These are phyloP conservation scores for Plecotus auritus DNA, from an alignment of 2,113 vertebrate species.

Conservation along the genomic window DNA sequence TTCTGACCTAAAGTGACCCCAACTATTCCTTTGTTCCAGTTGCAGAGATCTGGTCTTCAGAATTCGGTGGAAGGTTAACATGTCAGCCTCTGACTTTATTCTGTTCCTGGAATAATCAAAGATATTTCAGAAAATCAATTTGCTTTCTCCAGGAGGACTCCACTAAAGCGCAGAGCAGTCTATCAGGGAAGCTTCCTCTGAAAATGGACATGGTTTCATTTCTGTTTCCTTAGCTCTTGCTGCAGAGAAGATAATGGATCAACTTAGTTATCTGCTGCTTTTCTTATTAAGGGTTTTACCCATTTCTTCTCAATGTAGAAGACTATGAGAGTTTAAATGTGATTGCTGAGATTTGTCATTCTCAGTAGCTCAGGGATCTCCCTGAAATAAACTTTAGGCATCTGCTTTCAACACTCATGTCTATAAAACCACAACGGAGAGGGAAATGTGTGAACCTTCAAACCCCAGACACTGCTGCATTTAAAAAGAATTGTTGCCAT, in stretches of 20 bases:
- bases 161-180: background rate
- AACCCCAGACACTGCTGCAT: background rate
- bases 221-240: conserved; percentile 26
- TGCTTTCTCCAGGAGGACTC: background rate
- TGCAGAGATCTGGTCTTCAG: background rate
- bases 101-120: conserved; percentile 24
- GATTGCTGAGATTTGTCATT: conserved; percentile 52
- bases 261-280: conserved; percentile 33
- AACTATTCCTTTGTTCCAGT: conserved; percentile 27
- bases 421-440: conserved; percentile 33
- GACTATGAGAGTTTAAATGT: background rate
- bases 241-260: conserved; percentile 33
- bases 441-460: conserved; percentile 39
- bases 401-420: conserved; percentile 42
- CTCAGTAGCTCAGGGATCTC: conserved; percentile 33
- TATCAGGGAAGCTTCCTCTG: background rate
- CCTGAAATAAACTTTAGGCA: conserved; percentile 41
- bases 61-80: conserved; percentile 21
- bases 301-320: conserved; percentile 35
- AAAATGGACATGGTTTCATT: conserved; percentile 24
- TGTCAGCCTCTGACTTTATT: conserved; percentile 35
- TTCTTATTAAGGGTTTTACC: conserved; percentile 51
- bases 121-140: conserved; percentile 51
- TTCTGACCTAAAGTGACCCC: conserved; percentile 29
- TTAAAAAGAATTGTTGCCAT: conserved; percentile 12